A percentile compares a stretch with the other conserved stretches of the same genome.
Evolutionary conservation across 1,140 invertebrate genomes (phyloP).

Genomic region (Drosophila tropicalis): DNA sequence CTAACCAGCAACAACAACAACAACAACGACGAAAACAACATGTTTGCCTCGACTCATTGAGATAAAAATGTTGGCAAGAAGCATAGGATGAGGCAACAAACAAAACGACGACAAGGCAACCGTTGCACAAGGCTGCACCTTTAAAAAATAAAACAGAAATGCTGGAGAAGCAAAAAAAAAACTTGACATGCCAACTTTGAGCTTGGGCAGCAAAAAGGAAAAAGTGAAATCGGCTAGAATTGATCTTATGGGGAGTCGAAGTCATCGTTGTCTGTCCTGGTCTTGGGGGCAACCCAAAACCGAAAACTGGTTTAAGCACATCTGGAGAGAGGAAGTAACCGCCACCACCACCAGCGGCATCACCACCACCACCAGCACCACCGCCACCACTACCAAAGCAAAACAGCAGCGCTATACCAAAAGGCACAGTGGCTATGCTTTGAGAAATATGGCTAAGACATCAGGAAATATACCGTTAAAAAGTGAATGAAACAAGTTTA

Average conservation of each 20-base stretch:
- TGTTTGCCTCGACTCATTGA: constrained; percentile 76
- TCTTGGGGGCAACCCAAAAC: constrained; percentile 39
- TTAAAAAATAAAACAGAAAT: constrained; percentile 40
- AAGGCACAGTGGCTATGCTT: neutral
- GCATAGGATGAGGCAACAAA: constrained; percentile 50
- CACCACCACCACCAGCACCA: neutral
- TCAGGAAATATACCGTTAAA: constrained; percentile 1
- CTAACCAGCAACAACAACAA: constrained; percentile 39
- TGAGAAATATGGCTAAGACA: neutral
- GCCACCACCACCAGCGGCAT: neutral
- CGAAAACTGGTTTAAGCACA: constrained; percentile 68
- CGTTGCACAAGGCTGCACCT: constrained; percentile 78
- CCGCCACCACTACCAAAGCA: neutral
- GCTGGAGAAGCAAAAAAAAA: constrained; percentile 23
- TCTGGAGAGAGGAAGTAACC: constrained; percentile 62
- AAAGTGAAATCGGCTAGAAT: constrained; percentile 82
- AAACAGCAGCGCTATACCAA: constrained; percentile 8
- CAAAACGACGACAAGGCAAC: constrained; percentile 71
- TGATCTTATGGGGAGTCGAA: constrained; percentile 77
- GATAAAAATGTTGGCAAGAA: constrained; percentile 65
- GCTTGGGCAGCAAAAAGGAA: constrained; percentile 46
- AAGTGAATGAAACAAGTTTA: neutral
- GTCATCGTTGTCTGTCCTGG: constrained; percentile 38
- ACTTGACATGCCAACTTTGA: constrained; percentile 64
- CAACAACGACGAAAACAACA: constrained; percentile 22